A percentile compares a stretch with the other conserved stretches of the same genome.
phyloP scores from a whole-genome alignment of 2,888 invertebrate genomes.

The Rhagonycha lutea region DNA sequence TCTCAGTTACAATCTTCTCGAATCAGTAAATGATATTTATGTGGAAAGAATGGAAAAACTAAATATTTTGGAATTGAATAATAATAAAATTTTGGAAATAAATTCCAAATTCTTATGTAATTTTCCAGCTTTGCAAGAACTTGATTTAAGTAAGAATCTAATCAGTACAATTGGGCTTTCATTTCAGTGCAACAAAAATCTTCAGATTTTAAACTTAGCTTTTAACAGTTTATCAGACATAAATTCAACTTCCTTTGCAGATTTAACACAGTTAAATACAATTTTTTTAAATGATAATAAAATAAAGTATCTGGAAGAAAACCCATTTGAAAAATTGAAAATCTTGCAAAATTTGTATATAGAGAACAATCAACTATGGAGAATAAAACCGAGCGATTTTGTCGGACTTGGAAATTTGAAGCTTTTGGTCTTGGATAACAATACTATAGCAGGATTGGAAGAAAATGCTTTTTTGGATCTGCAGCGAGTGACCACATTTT shows the following conservation, averaged over 20 bases:
- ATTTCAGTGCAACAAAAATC: slow-evolving; percentile 8
- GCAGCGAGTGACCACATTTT: neutral
- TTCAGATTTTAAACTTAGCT: slow-evolving; percentile 8
- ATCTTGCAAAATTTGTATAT: slow-evolving; percentile 52
- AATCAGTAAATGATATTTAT: slow-evolving; percentile 29
- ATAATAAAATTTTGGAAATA: slow-evolving; percentile 2
- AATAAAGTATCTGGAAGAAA: slow-evolving; percentile 48
- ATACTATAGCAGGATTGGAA: slow-evolving; percentile 36
- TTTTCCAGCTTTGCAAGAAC: slow-evolving; percentile 3
- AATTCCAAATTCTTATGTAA: neutral
- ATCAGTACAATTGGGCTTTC: slow-evolving; percentile 45
- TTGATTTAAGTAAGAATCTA: slow-evolving; percentile 44
- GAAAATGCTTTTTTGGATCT: slow-evolving; percentile 5
- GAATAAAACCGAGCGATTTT: slow-evolving; percentile 49
- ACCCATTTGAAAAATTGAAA: slow-evolving; percentile 48
- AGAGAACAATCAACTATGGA: slow-evolving; percentile 50
- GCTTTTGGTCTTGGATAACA: slow-evolving; percentile 49
- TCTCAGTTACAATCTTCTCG: slow-evolving; percentile 42
- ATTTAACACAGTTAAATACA: slow-evolving; percentile 44
- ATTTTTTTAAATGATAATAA: slow-evolving; percentile 50
- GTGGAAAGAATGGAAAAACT: neutral
- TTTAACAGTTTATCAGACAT: slow-evolving; percentile 11
- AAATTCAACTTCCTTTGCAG: neutral
- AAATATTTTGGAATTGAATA: neutral
- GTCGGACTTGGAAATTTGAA: slow-evolving; percentile 48